These are phyloP conservation scores for Chitala chitala DNA, from an alignment of 2,113 vertebrate species.

Conservation along the genomic window DNA sequence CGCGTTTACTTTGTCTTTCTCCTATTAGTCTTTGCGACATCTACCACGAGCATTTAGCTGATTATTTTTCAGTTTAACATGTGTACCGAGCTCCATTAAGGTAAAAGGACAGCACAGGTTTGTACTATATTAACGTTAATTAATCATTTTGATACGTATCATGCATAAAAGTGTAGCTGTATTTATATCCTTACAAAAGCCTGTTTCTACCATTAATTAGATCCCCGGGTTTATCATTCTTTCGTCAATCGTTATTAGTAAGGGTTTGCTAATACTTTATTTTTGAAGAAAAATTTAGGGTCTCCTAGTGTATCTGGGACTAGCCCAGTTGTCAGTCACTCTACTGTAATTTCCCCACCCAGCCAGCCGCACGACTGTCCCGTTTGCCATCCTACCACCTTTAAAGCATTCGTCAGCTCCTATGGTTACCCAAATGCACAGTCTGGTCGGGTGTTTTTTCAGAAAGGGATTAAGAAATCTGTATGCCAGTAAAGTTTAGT, in stretches of 20 bases:
- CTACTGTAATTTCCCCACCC: background rate
- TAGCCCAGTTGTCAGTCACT: too few relatives aligned
- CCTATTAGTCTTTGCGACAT: conserved; percentile 24
- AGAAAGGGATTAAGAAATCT: conserved; percentile 58
- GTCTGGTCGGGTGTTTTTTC: conserved; percentile 50
- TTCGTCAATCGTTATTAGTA: too few relatives aligned
- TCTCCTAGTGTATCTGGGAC: too few relatives aligned
- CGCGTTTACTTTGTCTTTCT: conserved; percentile 15
- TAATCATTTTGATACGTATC: too few relatives aligned
- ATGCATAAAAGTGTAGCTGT: too few relatives aligned
- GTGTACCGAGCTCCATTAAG: background rate
- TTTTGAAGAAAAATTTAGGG: too few relatives aligned
- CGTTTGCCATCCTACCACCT: background rate
- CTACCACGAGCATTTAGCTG: conserved; percentile 42
- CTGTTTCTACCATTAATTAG: too few relatives aligned
- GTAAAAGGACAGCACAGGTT: conserved; percentile 27
- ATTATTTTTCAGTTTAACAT: conserved; percentile 24
- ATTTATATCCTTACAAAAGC: too few relatives aligned
- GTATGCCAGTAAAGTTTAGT: conserved; percentile 60
- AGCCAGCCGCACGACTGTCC: background rate
- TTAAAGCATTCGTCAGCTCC: conserved; percentile 22
- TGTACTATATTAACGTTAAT: too few relatives aligned
- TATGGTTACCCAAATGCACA: conserved; percentile 46
- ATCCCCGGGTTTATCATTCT: too few relatives aligned
- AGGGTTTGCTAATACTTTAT: too few relatives aligned